Evolutionary conservation across 1,140 invertebrate species (phyloP).

Genomic region (Drosophila kohkoa): DNA sequence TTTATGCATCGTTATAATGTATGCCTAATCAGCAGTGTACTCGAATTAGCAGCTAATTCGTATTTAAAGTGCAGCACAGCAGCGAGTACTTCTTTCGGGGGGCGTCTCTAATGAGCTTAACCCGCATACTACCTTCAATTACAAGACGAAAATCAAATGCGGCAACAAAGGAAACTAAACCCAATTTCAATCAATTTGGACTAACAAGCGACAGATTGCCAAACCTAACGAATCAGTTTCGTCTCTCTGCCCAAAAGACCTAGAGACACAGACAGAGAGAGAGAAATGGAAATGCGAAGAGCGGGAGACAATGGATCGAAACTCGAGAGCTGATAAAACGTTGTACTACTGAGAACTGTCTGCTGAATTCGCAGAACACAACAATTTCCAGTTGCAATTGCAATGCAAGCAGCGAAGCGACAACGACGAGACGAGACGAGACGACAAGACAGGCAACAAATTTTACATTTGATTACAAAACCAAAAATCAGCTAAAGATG

Average conservation of each 20-base stretch:
- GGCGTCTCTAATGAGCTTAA: slow-evolving; percentile 34
- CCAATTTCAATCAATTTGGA: slow-evolving; percentile 78
- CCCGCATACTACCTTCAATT: slow-evolving; percentile 55
- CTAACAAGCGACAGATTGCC: slow-evolving; percentile 78
- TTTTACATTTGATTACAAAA: slow-evolving; percentile 70
- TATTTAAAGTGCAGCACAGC: background rate
- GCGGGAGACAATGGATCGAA: slow-evolving; percentile 10
- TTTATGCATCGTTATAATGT: background rate
- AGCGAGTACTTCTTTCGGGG: background rate
- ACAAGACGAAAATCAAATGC: slow-evolving; percentile 52
- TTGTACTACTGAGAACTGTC: slow-evolving; percentile 22
- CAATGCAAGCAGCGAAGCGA: slow-evolving; percentile 30
- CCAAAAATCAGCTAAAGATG: slow-evolving; percentile 63
- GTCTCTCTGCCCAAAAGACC: slow-evolving; percentile 22
- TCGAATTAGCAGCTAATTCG: background rate
- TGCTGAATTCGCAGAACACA: slow-evolving; percentile 18
- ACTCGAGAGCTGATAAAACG: slow-evolving; percentile 1
- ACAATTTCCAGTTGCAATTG: slow-evolving; percentile 36
- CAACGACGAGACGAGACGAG: no score
- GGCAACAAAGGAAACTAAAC: slow-evolving; percentile 47
- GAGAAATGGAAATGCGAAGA: background rate
- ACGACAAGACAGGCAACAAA: slow-evolving; percentile 3
- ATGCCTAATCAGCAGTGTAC: background rate
- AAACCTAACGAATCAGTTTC: slow-evolving; percentile 74
- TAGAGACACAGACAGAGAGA: slow-evolving; percentile 26